Conservation (phyloP, 2,797 vertebrate species). For the Ceryle rudis region DNA sequence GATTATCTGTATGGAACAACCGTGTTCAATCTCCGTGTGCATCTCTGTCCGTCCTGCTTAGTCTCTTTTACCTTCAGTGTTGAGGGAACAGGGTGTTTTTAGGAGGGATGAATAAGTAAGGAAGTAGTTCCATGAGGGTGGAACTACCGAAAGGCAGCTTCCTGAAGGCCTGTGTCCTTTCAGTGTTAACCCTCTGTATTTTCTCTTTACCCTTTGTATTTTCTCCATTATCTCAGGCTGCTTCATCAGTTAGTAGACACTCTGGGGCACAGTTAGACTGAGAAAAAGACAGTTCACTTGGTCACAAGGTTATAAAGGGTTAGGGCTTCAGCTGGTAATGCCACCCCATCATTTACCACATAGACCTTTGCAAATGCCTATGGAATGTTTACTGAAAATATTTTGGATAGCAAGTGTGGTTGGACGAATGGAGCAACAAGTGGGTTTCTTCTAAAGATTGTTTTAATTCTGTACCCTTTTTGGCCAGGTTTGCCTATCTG, state of each 20-base stretch:
- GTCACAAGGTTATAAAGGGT: neutral
- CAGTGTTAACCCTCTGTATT: neutral
- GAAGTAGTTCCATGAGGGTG: neutral
- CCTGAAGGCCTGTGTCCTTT: neutral
- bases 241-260: neutral
- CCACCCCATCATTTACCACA: neutral
- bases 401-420: neutral
- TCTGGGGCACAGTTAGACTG: neutral
- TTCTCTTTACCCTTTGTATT: neutral
- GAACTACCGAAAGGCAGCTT: neutral
- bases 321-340: neutral
- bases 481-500: constrained; percentile 1
- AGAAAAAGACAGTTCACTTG: neutral
- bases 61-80: neutral
- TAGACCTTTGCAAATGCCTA: neutral
- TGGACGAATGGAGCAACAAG: neutral
- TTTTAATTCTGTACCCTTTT: neutral
- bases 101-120: neutral
- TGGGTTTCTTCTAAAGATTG: neutral
- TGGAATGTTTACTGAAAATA: neutral
- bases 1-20: neutral
- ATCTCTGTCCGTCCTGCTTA: neutral
- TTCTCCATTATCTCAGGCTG: neutral
- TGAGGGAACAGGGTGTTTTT: neutral
- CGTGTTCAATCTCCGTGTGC: neutral